Conservation (phyloP, 2,888 invertebrate genomes). For the Homarus gammarus region DNA sequence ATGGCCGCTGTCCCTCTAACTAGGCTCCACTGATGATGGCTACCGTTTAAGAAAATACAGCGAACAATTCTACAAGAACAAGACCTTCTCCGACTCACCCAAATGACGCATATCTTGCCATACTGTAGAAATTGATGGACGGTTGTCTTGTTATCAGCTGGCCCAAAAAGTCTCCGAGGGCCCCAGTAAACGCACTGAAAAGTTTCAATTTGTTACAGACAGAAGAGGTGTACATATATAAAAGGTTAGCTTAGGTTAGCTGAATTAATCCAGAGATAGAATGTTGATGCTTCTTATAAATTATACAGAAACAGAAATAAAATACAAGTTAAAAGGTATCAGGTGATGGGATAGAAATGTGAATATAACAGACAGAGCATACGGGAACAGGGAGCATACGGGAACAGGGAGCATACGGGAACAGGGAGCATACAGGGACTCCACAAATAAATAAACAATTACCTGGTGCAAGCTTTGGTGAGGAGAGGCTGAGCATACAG, state of each 20-base stretch:
- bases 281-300: too few relatives aligned
- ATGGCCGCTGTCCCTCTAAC: too few relatives aligned
- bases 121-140: conserved; percentile 9
- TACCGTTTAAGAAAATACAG: not conserved
- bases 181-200: conserved; percentile 40
- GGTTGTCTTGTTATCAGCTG: conserved; percentile 47
- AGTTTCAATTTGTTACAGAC: not conserved
- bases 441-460: not conserved
- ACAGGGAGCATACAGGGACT: too few relatives aligned
- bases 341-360: too few relatives aligned
- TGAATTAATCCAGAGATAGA: too few relatives aligned
- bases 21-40: too few relatives aligned
- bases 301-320: too few relatives aligned
- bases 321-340: too few relatives aligned
- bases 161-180: conserved; percentile 50
- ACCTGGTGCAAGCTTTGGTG: conserved; percentile 59
- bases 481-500: conserved; percentile 34
- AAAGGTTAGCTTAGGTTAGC: too few relatives aligned
- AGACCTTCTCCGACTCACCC: conserved; percentile 31
- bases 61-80: not conserved
- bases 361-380: too few relatives aligned
- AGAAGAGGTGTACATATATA: not conserved
- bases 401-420: too few relatives aligned
- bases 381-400: too few relatives aligned
- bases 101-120: conserved; percentile 48